These are phyloP conservation scores for Saguinus midas DNA, from an alignment of 2,113 vertebrate genomes.

Conservation along the genomic window DNA sequence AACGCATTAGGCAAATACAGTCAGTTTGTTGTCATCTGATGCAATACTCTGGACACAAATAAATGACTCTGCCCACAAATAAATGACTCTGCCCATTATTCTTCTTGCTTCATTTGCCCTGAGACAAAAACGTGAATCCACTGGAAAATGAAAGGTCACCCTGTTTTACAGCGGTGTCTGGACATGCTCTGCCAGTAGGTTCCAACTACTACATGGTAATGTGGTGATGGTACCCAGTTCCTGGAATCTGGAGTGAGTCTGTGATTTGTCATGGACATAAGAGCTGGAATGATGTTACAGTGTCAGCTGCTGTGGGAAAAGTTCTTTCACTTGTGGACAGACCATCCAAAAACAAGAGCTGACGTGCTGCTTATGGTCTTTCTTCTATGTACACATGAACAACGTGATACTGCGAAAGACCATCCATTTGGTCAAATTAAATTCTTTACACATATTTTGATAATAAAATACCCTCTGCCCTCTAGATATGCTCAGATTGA, in stretches of 20 bases:
- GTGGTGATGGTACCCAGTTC: slow-evolving; percentile 44
- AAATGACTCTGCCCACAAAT: slow-evolving; percentile 48
- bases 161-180: slow-evolving; percentile 32
- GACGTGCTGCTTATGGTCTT: neutral
- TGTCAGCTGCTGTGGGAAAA: slow-evolving; percentile 48
- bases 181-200: slow-evolving; percentile 49
- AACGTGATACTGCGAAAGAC: neutral
- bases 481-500: neutral
- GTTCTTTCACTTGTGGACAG: slow-evolving; percentile 33
- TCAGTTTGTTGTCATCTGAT: slow-evolving; percentile 60
- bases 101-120: slow-evolving; percentile 64
- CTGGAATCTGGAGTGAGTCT: slow-evolving; percentile 37
- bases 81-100: slow-evolving; percentile 31
- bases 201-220: neutral
- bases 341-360: neutral
- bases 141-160: slow-evolving; percentile 62
- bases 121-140: slow-evolving; percentile 63
- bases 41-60: slow-evolving; percentile 50
- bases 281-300: slow-evolving; percentile 27
- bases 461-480: neutral
- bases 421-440: neutral
- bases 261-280: slow-evolving; percentile 39
- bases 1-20: slow-evolving; percentile 26
- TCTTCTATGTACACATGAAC: neutral
- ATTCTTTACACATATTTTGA: neutral